A percentile compares a stretch with the other conserved stretches of the same genome.
phyloP scores from a whole-genome alignment of 2,797 vertebrate genomes.

The Malacoctenus gilli region DNA sequence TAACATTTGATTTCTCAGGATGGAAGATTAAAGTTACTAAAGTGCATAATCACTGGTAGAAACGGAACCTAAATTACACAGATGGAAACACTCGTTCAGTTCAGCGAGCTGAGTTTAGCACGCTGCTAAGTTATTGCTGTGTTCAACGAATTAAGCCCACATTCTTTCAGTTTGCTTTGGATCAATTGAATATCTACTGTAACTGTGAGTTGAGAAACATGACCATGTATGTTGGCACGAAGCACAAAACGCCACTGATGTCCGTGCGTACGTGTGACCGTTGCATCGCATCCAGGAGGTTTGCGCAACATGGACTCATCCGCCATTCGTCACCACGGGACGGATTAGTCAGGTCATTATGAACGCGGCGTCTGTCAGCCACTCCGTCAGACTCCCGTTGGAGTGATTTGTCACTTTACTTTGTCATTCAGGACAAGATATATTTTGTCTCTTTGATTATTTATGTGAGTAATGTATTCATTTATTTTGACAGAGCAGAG shows the following conservation, averaged over 20 bases:
- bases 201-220: too few species aligned
- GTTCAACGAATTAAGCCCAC: not conserved
- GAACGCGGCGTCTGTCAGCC: constrained; percentile 49
- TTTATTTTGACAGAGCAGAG: constrained; percentile 35
- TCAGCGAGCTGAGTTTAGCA: constrained; percentile 12
- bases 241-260: constrained; percentile 22
- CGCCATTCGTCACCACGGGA: constrained; percentile 54
- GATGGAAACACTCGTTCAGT: not conserved
- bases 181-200: constrained; percentile 36
- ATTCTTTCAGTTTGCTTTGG: too few species aligned
- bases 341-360: constrained; percentile 56
- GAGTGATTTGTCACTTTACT: constrained; percentile 44
- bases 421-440: constrained; percentile 42
- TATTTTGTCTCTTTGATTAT: constrained; percentile 48
- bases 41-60: too few species aligned
- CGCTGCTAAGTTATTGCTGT: constrained; percentile 19
- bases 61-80: too few species aligned
- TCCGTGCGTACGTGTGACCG: constrained; percentile 15
- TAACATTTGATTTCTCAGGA: too few species aligned
- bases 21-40: too few species aligned
- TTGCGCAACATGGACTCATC: constrained; percentile 45
- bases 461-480: constrained; percentile 29
- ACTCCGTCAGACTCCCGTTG: constrained; percentile 49
- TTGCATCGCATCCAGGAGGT: constrained; percentile 34
- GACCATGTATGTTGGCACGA: too few species aligned